Evolutionary conservation across 2,113 vertebrate genomes (phyloP), one percentile per base, ranked within the genome.

Genomic region (Macquaria ambigua): DNA sequence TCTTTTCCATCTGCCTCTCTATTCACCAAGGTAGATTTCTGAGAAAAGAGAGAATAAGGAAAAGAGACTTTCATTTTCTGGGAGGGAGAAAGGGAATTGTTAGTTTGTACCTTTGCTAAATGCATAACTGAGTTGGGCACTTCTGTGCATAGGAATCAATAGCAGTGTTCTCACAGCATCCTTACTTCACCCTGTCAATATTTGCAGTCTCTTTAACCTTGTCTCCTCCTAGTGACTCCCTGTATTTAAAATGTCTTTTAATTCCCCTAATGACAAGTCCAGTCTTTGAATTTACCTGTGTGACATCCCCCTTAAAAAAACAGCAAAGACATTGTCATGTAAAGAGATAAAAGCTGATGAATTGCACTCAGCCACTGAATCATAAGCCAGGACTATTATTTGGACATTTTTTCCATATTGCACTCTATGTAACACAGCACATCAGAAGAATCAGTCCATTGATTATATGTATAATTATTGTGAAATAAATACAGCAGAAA

Each of bases 1-100:
- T 93, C 88, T 85, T 87, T 89, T 86, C 92, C 91, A 92, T 94
- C 87, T 85, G 90, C 72, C 68, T 92, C 93, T 80, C n/a, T 79
- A 77, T 89, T 76, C 67, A 78, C 67, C 21, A 59, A 74, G 48
- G 84, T 78, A 66, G 92, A 93, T 92, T 74, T 95, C 96, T 96
- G 90, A 62, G 78, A 55, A 79, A 72, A 70, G 34, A 83, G 58
- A 83, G 11, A 74, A 79, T 6, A 68, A 61, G 4, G 10, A 72
- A 25, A 69, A 70, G 1, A 77, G 12, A 79, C 50, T 31, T 62
- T 84, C 20, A 53, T 77, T 76, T 71, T 64, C 21, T 69, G 53
- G 10, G 15, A 41, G 20, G 39, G 16, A 20, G 21, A 50, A 39
- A 52, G 58, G 41, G 21, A 52, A 43, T 16, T 52, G 14, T 75